Evolutionary conservation across 2,797 vertebrate genomes (phyloP).

Genomic region (Pristis pectinata): DNA sequence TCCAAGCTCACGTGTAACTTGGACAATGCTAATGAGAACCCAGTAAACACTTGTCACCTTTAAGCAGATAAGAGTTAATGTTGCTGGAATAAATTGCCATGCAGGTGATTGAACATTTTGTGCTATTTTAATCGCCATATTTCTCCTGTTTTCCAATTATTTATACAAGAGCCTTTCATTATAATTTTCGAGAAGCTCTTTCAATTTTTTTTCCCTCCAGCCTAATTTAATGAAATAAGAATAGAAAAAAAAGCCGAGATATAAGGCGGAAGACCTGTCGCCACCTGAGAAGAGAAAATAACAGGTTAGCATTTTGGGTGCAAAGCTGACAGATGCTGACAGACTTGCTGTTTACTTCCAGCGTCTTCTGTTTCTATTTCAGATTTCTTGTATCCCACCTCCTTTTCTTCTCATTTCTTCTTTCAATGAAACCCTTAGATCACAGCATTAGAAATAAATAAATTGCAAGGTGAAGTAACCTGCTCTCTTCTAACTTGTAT

Average conservation of each 20-base stretch:
- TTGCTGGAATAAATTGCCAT: background rate
- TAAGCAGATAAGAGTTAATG: background rate
- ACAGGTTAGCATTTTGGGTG: constrained; percentile 11
- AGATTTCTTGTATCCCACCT: background rate
- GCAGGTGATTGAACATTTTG: background rate
- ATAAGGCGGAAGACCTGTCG: background rate
- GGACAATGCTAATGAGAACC: background rate
- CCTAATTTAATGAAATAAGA: constrained; percentile 1
- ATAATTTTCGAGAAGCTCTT: background rate
- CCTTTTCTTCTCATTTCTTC: background rate
- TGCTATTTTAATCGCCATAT: background rate
- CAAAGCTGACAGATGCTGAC: constrained; percentile 6
- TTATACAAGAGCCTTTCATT: background rate
- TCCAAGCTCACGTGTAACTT: background rate
- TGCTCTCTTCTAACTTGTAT: background rate
- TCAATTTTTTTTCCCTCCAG: background rate
- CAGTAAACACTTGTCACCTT: background rate
- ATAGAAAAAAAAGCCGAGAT: background rate
- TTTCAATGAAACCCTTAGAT: background rate
- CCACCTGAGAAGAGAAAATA: background rate
- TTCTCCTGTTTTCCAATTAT: background rate
- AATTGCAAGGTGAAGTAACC: background rate
- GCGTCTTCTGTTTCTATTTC: background rate
- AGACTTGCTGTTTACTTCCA: background rate
- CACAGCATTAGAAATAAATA: background rate